Evolutionary conservation across 1,140 invertebrate species (phyloP), one percentile per base, ranked within the genome.

Genomic region (Anoplophora glabripennis): DNA sequence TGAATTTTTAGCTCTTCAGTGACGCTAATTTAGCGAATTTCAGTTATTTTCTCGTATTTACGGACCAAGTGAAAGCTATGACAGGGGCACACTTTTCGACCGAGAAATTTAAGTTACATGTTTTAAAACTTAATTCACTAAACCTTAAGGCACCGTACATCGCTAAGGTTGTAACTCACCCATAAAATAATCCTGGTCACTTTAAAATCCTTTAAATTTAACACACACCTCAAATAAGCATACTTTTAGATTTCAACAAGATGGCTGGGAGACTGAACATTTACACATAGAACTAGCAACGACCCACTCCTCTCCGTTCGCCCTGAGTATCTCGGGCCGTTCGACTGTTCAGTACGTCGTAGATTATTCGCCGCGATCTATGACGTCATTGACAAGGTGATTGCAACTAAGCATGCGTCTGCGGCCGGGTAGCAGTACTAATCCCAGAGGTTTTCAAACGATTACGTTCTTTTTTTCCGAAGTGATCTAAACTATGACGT

Each of bases 181-280:
- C 72, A 74, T 73, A 72, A 69, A 73, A 72, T 54, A 65, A 57
- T 60, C 65, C 63, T 69, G 61, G 55, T 59, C 65, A 71, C 68
- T 68, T 64, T 63, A 67, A 66, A 72, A 70, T 72, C 65, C 61
- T 57, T 63, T 66, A 73, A 72, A 75, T 69, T 68, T 63, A 67
- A 73, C 69, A 74, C 74, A 75, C 74, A 75, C 72, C 74, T 75
- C 74, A 70, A 72, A 73, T 66, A 74, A 72, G 73, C 73, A 75
- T 75, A 75, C 72, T 75, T 75, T 74, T 72, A 64, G 66, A 67
- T 65, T 72, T 70, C 66, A 60, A 75, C 74, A 75, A 75, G 66
- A 75, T 75, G 74, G 74, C 74, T 73, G 70, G 71, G 66, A 70
- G 63, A 72, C 74, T 69, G 68, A 69, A 69, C 66, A 57, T 71